phyloP scores from a whole-genome alignment of 2,113 vertebrate genomes.

The Apteryx mantelli region DNA sequence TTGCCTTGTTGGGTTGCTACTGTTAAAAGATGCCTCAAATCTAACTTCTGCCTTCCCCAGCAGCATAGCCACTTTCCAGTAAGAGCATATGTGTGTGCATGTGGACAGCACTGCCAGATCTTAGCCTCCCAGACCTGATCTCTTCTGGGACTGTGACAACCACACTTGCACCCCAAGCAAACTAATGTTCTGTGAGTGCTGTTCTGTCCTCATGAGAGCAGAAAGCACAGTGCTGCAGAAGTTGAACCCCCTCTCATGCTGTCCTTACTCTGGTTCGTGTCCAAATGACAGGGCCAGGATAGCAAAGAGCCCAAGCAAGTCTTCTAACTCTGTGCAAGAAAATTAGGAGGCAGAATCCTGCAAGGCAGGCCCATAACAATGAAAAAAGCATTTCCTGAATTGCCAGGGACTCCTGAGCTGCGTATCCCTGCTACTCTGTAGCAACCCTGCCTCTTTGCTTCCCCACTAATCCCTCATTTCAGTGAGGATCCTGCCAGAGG shows the following conservation, averaged over 20 bases:
- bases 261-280: neutral
- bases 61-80: too few relatives aligned
- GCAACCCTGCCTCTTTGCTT: neutral
- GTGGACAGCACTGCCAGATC: neutral
- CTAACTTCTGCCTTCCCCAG: neutral
- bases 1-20: neutral
- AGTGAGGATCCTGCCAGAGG: neutral
- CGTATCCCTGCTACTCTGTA: neutral
- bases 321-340: neutral
- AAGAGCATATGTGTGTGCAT: neutral
- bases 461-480: neutral
- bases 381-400: neutral
- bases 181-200: accelerated
- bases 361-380: accelerated
- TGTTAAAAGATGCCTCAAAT: too few relatives aligned
- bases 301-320: neutral
- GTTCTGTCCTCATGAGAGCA: neutral
- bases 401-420: accelerated
- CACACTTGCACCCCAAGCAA: neutral
- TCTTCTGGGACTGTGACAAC: neutral
- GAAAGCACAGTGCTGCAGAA: neutral
- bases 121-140: neutral
- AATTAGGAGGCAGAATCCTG: neutral
- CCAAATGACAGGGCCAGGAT: neutral
- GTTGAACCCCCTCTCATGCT: neutral